Percentiles rank a stretch among this genome's conserved stretches.
These are phyloP conservation scores for Cricetomys ansorgei DNA, from an alignment of 2,113 vertebrate species.

Conservation along the genomic window DNA sequence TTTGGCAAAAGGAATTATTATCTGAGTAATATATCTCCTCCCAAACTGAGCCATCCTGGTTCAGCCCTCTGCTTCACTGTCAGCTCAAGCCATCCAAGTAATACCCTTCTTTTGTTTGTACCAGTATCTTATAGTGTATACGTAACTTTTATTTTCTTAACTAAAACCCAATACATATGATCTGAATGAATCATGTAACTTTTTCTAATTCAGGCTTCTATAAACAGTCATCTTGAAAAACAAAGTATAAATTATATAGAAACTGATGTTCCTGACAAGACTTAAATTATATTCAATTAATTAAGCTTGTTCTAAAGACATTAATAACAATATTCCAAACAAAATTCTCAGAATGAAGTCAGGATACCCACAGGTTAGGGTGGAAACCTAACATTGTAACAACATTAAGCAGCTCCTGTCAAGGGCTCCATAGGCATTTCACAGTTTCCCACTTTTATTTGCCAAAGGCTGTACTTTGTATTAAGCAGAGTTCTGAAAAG, in stretches of 20 bases:
- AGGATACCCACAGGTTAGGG: background rate
- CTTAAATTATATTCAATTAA: constrained; percentile 32
- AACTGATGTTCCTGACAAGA: constrained; percentile 9
- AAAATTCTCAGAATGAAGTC: background rate
- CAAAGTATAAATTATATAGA: background rate
- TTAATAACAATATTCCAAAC: background rate
- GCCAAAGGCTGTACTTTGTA: background rate
- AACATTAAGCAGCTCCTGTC: background rate
- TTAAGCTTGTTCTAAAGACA: background rate
- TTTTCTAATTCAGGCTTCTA: background rate
- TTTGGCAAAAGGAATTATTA: constrained; percentile 4
- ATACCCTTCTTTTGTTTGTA: background rate
- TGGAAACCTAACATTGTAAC: background rate
- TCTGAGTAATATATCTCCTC: constrained; percentile 7
- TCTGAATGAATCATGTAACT: background rate
- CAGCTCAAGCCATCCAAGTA: constrained; percentile 1
- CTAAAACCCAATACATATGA: background rate
- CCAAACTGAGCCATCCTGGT: background rate
- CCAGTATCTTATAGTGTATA: background rate
- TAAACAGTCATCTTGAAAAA: constrained; percentile 57
- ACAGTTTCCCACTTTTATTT: background rate
- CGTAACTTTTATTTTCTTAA: constrained; percentile 12
- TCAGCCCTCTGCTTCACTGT: background rate
- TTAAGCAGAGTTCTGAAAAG: constrained; percentile 5
- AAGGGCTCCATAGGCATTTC: constrained; percentile 21